Evolutionary conservation across 2,797 vertebrate species (phyloP).

Genomic region (Poliocrania exsul): DNA sequence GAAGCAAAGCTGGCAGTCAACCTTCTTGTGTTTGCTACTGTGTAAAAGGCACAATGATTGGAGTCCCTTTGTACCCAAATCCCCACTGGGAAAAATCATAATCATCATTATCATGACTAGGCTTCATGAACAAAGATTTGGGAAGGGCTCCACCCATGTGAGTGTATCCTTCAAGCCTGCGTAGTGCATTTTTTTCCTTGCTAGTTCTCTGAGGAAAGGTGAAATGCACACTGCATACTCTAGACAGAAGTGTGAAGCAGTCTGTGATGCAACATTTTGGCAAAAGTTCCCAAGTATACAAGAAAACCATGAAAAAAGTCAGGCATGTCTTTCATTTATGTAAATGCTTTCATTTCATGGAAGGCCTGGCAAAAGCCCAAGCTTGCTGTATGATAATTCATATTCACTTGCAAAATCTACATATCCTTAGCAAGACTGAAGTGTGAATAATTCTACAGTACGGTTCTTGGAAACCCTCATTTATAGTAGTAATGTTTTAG

Average conservation of each 20-base stretch:
- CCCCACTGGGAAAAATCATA: neutral
- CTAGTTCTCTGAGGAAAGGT: neutral
- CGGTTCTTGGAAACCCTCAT: neutral
- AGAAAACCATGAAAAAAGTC: neutral
- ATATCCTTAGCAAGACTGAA: neutral
- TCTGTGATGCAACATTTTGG: neutral
- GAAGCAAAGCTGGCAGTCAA: neutral
- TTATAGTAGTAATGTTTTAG: neutral
- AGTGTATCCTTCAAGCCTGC: too few relatives aligned
- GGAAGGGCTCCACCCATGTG: too few relatives aligned
- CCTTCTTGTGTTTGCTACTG: neutral
- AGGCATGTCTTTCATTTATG: neutral
- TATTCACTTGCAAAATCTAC: constrained; percentile 5
- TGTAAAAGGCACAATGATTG: neutral
- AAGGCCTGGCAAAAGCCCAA: neutral
- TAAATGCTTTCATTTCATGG: neutral
- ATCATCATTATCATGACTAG: too few relatives aligned
- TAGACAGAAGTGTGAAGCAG: neutral
- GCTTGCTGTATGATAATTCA: neutral
- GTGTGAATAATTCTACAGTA: constrained; percentile 1
- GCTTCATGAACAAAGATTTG: too few relatives aligned
- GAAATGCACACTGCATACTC: neutral
- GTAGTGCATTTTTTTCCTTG: neutral
- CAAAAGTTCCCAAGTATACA: neutral
- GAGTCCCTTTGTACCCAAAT: neutral